Evolutionary conservation across 2,113 vertebrate genomes (phyloP), one percentile per base, ranked within the genome.

Genomic region (Amia ocellicauda): DNA sequence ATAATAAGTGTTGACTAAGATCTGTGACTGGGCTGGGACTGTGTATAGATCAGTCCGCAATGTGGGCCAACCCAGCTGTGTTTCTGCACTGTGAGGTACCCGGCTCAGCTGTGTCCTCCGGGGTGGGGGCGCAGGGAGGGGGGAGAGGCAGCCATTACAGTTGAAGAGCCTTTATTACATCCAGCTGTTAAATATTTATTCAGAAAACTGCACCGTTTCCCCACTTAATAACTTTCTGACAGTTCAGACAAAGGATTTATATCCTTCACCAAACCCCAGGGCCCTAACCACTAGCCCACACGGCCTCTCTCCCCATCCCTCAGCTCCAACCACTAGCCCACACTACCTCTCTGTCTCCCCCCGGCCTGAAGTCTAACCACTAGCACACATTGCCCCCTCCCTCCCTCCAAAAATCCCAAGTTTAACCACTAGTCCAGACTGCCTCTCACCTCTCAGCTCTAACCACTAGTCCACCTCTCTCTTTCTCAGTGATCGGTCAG

Each of bases 121-220:
- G 16, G 13, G 36, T 19, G 20, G 58, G 40, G 58, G 23, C 2
- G 45, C 11, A 47, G n/a, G 45, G n/a, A 19, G 45, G 69, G 64
- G 51, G 20, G 59, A 16, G 60, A 28, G 62, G 66, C 71, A 63
- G 69, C 60, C 58, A 58, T 78, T 64, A 81, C 79, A 75, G 71
- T 60, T 80, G 64, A 70, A 71, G 64, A 66, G 68, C 69, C 69
- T 82, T 83, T 74, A 80, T 82, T 78, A 69, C 68, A 70, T 70
- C 73, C 81, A 85, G 78, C 83, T 86, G 85, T 78, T 83, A 79
- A 55, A 71, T 69, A 79, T 80, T 75, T 75, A 78, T 70, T 76
- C 70, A 68, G 23, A 43, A 51, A 75, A 81, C 68, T 73, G 72
- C 74, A 74, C n/a, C n/a, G 75, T 80, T 83, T 84, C 83, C 77